phyloP scores from a whole-genome alignment of 2,797 vertebrate genomes.

The Lutra lutra region DNA sequence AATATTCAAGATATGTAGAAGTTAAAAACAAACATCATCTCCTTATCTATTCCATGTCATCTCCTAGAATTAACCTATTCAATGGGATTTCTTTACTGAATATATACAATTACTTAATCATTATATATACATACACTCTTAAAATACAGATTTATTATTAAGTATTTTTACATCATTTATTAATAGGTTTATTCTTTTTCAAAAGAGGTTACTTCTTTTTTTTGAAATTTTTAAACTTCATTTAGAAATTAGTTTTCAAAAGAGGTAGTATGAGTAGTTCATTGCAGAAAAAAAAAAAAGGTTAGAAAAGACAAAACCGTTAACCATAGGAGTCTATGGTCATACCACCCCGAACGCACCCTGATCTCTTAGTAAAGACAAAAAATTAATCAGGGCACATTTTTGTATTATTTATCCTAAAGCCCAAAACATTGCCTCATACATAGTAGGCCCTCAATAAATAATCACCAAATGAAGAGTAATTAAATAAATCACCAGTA shows the following conservation, averaged over 20 bases:
- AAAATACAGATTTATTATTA: no score
- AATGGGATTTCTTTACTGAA: no score
- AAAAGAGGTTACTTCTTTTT: no score
- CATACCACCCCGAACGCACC: background rate
- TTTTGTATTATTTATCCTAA: background rate
- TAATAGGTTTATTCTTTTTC: no score
- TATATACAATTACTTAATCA: no score
- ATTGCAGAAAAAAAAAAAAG: background rate
- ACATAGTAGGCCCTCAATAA: background rate
- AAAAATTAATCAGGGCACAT: background rate
- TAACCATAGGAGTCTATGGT: background rate
- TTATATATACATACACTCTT: no score
- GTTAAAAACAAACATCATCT: background rate
- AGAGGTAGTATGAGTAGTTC: constrained; percentile 17
- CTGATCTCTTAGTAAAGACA: background rate
- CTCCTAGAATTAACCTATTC: background rate
- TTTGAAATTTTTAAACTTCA: background rate
- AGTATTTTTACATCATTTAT: no score
- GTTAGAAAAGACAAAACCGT: background rate
- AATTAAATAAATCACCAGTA: constrained; percentile 37
- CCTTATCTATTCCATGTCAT: background rate
- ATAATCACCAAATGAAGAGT: background rate
- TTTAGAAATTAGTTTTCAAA: background rate
- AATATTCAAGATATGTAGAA: no score
- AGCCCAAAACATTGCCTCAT: background rate